Evolutionary conservation across 2,888 invertebrate genomes (phyloP), one percentile per base, ranked within the genome.

Genomic region (Nebria salina): DNA sequence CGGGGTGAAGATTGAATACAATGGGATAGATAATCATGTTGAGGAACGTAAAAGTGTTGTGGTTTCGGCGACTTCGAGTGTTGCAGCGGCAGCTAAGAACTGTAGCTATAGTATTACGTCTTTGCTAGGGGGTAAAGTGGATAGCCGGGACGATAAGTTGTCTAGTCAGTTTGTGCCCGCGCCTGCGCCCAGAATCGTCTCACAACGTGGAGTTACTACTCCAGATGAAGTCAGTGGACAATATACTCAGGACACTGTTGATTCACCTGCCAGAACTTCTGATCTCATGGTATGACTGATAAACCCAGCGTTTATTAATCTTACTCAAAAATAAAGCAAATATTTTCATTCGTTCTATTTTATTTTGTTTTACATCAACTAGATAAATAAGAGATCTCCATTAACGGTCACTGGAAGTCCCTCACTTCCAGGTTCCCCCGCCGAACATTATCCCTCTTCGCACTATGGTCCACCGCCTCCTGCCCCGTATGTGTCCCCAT

Each of bases 21-120:
- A 54, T 54, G 54, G 54, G 2, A 11, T 54, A 6, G 54, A 54
- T 8, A 54, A 54, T 54, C 54, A 54, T 54, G 54, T 54, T 54
- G 54, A 54, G 54, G 54, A 54, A 54, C 54, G 54, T 2, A 54
- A 54, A 54, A 54, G 54, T 54, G 54, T 54, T 54, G 54, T 54
- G 54, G 54, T 54, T 54, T 1, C 54, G 34, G 72, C 54, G 54
- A 54, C 54, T 7, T 54, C 54, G 13, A 54, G 82, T 72, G 81
- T 72, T 79, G 34, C 15, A 70, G 87, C 83, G 88, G 88, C 81
- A 83, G 86, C 85, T 11, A 89, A 86, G 86, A 91, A 88, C 85
- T 91, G 94, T 89, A 95, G 94, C 87, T 96, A 96, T 90, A 96
- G 96, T 90, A 96, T 96, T 88, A 95, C 95, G 87, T 95, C 96